Evolutionary conservation across 1,140 invertebrate species (phyloP).

Genomic region (Procambarus clarkii): DNA sequence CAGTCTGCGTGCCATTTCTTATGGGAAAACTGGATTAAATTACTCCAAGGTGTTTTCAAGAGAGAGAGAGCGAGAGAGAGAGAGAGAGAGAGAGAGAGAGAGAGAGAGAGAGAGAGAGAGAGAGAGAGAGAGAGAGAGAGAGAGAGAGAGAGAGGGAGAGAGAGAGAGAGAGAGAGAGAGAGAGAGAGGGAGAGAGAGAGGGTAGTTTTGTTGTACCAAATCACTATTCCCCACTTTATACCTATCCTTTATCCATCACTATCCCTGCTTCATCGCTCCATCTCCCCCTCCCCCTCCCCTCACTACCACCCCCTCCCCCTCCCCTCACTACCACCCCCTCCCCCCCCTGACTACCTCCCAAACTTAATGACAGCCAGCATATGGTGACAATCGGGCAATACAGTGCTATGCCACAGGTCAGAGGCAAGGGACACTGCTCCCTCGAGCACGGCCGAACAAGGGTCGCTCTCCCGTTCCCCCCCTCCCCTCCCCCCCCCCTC

Average conservation of each 20-base stretch:
- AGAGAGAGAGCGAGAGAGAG: no score
- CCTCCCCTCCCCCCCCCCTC: not conserved
- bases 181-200: slow-evolving; percentile 27
- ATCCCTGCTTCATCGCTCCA: no score
- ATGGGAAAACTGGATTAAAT: no score
- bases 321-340: not conserved
- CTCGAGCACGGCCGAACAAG: no score
- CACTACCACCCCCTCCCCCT: not conserved
- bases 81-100: no score
- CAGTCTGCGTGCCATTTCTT: no score
- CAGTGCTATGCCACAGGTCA: not conserved
- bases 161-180: slow-evolving; percentile 29
- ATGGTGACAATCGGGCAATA: slow-evolving; percentile 23
- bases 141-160: not conserved
- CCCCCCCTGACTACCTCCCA: not conserved
- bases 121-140: no score
- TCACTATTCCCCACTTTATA: no score
- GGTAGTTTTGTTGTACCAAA: not conserved
- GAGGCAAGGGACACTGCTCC: not conserved
- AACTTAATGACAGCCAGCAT: slow-evolving; percentile 39
- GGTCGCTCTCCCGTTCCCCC: no score
- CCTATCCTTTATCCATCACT: no score
- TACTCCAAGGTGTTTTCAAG: no score
- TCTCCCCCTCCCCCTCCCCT: not conserved
- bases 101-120: no score